Base-by-base conservation (phyloP, 2,113 vertebrate genomes). In the Colossoma macropomum region DNA sequence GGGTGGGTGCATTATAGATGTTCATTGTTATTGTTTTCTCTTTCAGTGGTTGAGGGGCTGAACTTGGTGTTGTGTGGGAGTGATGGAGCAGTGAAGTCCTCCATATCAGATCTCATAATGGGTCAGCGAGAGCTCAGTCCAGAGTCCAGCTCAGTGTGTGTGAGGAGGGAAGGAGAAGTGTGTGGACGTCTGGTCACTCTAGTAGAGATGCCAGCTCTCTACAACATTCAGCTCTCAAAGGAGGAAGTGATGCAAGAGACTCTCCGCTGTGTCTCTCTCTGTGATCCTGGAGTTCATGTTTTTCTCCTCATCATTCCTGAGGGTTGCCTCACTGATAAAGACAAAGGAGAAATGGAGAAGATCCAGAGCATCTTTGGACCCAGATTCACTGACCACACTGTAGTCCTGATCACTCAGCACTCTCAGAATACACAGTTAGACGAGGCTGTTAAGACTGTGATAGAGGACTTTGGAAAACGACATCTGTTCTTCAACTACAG, bases 231-330 rank as follows among this genome's bases (percentile, higher is more conserved):
- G 4, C 50, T 75, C 41, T 75, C 82, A 78, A 62, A 87, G 30
- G 59, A 85, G 75, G 79, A 84, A 48, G 80, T 85, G 81, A 76
- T 72, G 28, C 21, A 12, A 25, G 28, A 79, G 59, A 54, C 63
- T 74, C 60, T 15, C 25, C 4, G 6, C 16, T 88, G 74, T 79
- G 12, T 87, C 52, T 75, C 45, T 79, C 75, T 84, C 28, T 87
- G 80, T 85, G 73, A 75, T 72, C 63, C 83, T 75, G 87, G 85
- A 83, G 85, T 87, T 25, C 65, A 89, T 79, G 63, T 80, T 27
- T 87, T 89, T 30, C 21, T 89, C 62, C 28, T 85, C 2, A 60
- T 81, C 7, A n/a, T 74, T 48, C 76, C 75, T 62, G 52, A 27
- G 2, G 41, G 45, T 63, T 27, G 38, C 38, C 30, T 84, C 0